phyloP scores from a whole-genome alignment of 2,888 invertebrate genomes.

The Ceratothoa steindachneri region DNA sequence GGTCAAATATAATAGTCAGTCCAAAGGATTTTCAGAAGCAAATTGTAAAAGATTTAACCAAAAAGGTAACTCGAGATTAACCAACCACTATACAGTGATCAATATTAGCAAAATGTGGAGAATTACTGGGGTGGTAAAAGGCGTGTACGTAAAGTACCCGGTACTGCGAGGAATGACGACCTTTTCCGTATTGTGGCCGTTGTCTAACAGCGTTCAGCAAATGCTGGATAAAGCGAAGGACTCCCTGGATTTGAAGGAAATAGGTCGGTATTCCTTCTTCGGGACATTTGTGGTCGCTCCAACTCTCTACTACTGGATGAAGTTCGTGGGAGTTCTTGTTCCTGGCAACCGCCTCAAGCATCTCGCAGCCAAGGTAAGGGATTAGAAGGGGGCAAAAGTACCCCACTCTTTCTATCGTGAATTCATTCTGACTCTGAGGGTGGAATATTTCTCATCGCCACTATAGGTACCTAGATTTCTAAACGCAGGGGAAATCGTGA shows the following conservation, averaged over 20 bases:
- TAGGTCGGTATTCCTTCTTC: conserved; percentile 19
- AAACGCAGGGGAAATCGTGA: neutral
- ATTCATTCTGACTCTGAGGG: neutral
- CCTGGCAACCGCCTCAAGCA: conserved; percentile 17
- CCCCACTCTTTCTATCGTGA: neutral
- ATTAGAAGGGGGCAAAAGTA: neutral
- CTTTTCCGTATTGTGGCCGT: conserved; percentile 27
- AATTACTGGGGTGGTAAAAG: neutral
- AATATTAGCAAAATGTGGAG: neutral
- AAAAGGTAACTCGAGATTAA: too few relatives aligned
- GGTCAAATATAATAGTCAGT: too few relatives aligned
- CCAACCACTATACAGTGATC: too few relatives aligned
- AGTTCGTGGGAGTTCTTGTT: conserved; percentile 4
- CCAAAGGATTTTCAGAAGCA: too few relatives aligned
- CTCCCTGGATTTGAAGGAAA: conserved; percentile 16
- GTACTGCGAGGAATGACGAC: conserved; percentile 29
- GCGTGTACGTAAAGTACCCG: conserved; percentile 14
- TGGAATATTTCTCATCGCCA: neutral
- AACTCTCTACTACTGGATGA: conserved; percentile 24
- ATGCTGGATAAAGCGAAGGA: conserved; percentile 16
- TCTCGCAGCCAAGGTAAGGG: conserved; percentile 25
- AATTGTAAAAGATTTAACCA: too few relatives aligned
- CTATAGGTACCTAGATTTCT: neutral
- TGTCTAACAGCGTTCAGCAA: conserved; percentile 28
- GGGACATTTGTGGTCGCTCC: conserved; percentile 24